Percentiles rank a stretch among this genome's conserved stretches.
Evolutionary conservation across 2,113 vertebrate species (phyloP).

Genomic region (Gallinago paraguaiae): DNA sequence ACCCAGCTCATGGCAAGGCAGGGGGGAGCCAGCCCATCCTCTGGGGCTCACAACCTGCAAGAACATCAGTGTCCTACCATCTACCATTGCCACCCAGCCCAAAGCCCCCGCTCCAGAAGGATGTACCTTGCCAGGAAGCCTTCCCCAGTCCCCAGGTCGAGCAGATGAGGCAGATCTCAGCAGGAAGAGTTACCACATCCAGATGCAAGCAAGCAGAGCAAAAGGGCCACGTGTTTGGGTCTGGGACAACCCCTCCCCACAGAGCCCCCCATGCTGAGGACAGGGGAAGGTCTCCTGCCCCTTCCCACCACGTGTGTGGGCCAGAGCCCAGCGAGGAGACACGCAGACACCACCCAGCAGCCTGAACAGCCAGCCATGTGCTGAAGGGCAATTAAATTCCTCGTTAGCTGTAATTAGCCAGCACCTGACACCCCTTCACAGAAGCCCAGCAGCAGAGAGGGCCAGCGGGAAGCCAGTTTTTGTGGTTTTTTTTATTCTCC

Average conservation of each 20-base stretch:
- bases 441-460: neutral
- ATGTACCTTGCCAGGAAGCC: neutral
- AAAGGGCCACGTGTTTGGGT: neutral
- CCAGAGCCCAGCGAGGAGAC: neutral
- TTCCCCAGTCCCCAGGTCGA: accelerated
- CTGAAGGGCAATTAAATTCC: constrained; percentile 11
- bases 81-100: neutral
- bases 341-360: neutral
- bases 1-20: neutral
- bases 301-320: neutral
- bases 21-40: neutral
- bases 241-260: neutral
- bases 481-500: neutral
- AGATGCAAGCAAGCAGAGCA: neutral
- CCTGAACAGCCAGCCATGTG: neutral
- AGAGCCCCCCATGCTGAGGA: neutral
- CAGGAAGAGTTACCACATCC: neutral
- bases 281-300: neutral
- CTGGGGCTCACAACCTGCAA: neutral
- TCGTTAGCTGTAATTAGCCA: constrained; percentile 47
- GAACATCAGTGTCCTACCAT: neutral
- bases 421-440: constrained; percentile 12
- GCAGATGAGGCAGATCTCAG: neutral
- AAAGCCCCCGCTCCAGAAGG: neutral
- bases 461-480: neutral